Conservation (phyloP, 2,113 vertebrate species). For the Pelmatolapia mariae region DNA sequence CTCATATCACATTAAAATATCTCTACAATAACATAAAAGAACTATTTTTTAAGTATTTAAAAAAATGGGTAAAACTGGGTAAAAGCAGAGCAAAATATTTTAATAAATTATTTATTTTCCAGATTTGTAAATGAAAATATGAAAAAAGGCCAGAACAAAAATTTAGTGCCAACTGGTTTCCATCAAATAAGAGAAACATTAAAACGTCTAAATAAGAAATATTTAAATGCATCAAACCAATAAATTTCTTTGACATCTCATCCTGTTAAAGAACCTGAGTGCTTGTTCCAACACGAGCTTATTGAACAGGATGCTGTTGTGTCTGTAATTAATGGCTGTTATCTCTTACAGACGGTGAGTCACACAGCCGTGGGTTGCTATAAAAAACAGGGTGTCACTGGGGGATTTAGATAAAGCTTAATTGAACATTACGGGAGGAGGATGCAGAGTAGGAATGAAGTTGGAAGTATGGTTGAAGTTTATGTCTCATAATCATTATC, state of each 20-base stretch:
- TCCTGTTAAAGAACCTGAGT: not conserved
- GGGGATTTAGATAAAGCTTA: not conserved
- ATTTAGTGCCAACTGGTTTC: not conserved
- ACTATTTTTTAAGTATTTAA: not conserved
- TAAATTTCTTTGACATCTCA: not conserved
- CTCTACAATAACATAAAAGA: not conserved
- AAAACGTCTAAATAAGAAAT: not conserved
- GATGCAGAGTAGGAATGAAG: not conserved
- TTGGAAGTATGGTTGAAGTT: not conserved
- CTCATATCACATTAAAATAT: not conserved
- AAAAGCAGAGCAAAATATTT: not conserved
- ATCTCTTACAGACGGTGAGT: constrained; percentile 2
- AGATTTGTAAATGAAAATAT: not conserved
- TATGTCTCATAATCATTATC: not conserved
- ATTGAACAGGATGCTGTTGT: not conserved
- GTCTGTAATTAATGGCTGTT: not conserved
- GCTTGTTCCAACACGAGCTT: not conserved
- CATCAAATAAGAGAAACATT: not conserved
- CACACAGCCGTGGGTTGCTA: not conserved
- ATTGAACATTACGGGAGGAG: not conserved
- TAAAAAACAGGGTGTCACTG: not conserved
- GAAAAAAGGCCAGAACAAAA: rapidly evolving
- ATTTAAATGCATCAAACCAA: not conserved
- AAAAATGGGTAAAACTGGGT: too few species aligned
- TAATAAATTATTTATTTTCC: not conserved